Percentiles rank a stretch among this genome's conserved stretches.
phyloP scores from a whole-genome alignment of 2,113 vertebrate genomes.

The Halichoerus grypus region DNA sequence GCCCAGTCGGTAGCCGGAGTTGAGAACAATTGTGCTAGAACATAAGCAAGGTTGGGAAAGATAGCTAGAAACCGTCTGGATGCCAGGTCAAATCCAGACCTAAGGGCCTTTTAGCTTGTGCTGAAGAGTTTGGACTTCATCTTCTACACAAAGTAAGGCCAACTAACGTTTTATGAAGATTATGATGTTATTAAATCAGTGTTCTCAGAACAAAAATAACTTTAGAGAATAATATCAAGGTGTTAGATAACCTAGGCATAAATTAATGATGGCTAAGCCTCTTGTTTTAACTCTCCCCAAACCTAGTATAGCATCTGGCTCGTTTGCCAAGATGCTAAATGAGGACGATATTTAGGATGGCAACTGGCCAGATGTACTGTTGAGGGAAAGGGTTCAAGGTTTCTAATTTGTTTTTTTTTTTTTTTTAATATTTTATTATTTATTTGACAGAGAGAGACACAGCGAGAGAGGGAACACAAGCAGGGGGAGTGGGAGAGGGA shows the following conservation, averaged over 20 bases:
- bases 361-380: background rate
- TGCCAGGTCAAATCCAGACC: background rate
- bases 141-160: background rate
- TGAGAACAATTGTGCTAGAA: background rate
- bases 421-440: too few relatives aligned
- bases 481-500: too few relatives aligned
- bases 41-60: background rate
- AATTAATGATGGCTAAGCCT: background rate
- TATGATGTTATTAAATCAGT: background rate
- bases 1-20: background rate
- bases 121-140: background rate
- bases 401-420: background rate
- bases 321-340: background rate
- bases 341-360: background rate
- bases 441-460: too few relatives aligned
- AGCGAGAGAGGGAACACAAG: too few relatives aligned
- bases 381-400: background rate
- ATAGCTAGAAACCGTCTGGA: background rate
- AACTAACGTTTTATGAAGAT: background rate
- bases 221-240: background rate
- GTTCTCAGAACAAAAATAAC: background rate
- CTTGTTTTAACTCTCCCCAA: background rate
- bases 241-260: background rate
- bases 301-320: background rate
- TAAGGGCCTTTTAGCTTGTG: background rate